Evolutionary conservation across 2,113 vertebrate genomes (phyloP).

Genomic region (Oreochromis aureus): DNA sequence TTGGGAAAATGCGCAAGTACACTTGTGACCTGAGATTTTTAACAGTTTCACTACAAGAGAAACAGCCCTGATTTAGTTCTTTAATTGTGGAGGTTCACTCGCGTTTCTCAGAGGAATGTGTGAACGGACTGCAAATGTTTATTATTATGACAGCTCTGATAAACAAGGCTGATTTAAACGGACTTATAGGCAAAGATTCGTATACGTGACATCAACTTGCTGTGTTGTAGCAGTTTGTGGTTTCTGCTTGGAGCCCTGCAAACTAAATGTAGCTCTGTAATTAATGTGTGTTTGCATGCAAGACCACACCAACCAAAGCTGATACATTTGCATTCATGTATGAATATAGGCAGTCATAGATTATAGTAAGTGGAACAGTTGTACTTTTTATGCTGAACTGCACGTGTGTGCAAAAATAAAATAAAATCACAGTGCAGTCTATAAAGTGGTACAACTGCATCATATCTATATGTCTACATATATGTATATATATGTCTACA

Average conservation of each 20-base stretch:
- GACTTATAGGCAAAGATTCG: background rate
- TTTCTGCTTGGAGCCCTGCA: background rate
- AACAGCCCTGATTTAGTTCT: background rate
- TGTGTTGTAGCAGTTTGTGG: background rate
- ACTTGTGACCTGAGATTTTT: background rate
- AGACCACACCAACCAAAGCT: background rate
- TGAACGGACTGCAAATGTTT: background rate
- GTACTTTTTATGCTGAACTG: background rate
- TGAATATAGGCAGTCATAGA: background rate
- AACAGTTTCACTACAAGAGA: background rate
- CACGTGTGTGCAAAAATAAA: background rate
- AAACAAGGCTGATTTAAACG: background rate
- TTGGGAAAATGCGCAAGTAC: background rate
- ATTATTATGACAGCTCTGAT: background rate
- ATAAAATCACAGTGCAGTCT: background rate
- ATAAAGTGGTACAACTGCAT: background rate
- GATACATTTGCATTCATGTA: background rate
- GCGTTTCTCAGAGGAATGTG: background rate
- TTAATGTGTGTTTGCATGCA: background rate
- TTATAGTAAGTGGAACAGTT: background rate
- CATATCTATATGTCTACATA: background rate
- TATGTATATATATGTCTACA: background rate
- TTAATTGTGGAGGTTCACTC: background rate
- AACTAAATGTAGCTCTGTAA: background rate
- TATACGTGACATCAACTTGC: background rate